Base-by-base conservation (phyloP, 2,113 vertebrate genomes). In the Propithecus coquereli region DNA sequence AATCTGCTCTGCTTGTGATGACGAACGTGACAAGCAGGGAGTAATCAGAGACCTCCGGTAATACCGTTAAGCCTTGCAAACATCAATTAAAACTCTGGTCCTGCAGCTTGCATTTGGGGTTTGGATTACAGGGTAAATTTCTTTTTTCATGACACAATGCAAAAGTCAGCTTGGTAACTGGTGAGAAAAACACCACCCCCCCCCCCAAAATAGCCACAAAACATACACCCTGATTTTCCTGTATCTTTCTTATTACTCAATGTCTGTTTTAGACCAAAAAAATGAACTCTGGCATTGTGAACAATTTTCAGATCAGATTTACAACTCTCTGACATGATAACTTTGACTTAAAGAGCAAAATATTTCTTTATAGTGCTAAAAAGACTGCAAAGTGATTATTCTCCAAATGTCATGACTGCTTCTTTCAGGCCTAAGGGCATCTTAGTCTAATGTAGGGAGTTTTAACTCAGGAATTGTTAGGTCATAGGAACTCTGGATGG, bases 1-100 rank as follows among this genome's bases (percentile, higher is more conserved):
- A 97, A 96, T 97, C 84, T 91, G n/a, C 83, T 91, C 83, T 82
- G 74, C 65, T 94, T 90, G 83, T 54, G 66, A 87, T 91, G 87
- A 93, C 4, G 7, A 68, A 84, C 1, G 2, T 91, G 80, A 92
- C 93, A 95, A 94, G 70, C 73, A 82, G 96, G 92, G 87, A 94
- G 95, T 82, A 97, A 97, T 92, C 27, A 94, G 70, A 82, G 54
- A 81, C 88, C 52, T 91, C 61, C 40, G 57, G 54, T 34, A 85
- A 90, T 63, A 95, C 92, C 95, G 91, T 45, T 45, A 87, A 85
- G 73, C 40, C 70, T 70, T 95, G 65, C n/a, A 92, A 96, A 63
- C 22, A 84, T 65, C 86, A 95, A 83, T 96, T 96, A 95, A 91
- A 95, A 83, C 23, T 73, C 71, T 71, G 73, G 34, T 52, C 90